These are phyloP conservation scores for Nothobranchius kuhntae DNA, from an alignment of 2,113 vertebrate genomes.

Conservation along the genomic window DNA sequence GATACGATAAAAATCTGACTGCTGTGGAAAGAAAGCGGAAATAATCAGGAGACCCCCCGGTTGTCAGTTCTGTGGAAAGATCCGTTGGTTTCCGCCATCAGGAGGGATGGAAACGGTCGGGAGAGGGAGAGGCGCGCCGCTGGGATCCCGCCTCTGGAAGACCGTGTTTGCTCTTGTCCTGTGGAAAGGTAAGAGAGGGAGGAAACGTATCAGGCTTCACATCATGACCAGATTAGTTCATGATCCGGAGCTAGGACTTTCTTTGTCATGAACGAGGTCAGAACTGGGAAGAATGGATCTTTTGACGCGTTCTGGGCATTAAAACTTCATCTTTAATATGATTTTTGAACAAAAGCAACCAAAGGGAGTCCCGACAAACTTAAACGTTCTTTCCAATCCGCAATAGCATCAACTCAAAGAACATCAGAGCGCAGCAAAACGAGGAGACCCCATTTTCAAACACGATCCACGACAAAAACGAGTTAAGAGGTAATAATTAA, in stretches of 20 bases:
- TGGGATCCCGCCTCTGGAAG: constrained; percentile 50
- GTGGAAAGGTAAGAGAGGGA: constrained; percentile 62
- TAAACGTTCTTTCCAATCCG: not conserved
- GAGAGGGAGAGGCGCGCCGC: constrained; percentile 42
- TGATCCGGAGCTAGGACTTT: not conserved
- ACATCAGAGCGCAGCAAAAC: not conserved
- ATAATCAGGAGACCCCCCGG: not conserved
- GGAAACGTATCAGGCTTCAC: no score
- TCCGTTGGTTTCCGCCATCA: constrained; percentile 18
- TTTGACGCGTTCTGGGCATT: no score
- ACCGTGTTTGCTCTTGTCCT: constrained; percentile 51
- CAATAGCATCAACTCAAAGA: not conserved
- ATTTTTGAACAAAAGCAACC: not conserved
- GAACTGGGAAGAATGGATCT: no score
- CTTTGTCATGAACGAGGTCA: not conserved
- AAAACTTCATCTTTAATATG: not conserved
- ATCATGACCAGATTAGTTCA: not conserved
- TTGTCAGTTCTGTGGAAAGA: constrained; percentile 39
- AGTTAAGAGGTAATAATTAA: no score
- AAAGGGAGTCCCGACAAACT: not conserved
- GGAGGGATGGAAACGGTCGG: constrained; percentile 57
- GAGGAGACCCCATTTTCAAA: not conserved
- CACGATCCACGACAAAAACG: no score
- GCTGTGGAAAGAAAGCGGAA: not conserved
- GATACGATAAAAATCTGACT: constrained; percentile 32